Percentiles rank a stretch among this genome's conserved stretches.
Conservation (phyloP, 2,113 vertebrate genomes). For the Loxodonta africana region DNA sequence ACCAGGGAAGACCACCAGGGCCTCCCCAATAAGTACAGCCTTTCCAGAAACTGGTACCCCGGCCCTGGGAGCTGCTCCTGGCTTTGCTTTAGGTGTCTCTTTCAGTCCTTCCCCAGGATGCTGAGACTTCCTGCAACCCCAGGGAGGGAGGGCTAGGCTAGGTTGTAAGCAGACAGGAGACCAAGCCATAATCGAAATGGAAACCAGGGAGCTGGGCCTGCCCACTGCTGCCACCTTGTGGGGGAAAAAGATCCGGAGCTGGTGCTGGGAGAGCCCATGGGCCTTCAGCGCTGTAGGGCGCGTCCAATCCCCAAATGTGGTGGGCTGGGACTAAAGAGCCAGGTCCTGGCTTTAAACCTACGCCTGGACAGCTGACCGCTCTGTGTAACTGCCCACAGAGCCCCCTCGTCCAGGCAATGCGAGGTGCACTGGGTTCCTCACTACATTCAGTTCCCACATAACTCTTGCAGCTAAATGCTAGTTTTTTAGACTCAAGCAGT, state of each 20-base stretch:
- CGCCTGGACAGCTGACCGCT: accelerated
- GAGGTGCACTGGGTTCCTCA: not conserved
- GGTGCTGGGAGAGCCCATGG: accelerated
- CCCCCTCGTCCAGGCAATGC: not conserved
- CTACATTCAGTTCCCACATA: not conserved
- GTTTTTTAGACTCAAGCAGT: not conserved
- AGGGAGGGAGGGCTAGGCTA: not conserved
- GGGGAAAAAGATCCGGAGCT: not conserved
- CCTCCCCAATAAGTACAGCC: too few species aligned
- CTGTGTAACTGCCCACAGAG: not conserved
- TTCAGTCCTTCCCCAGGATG: not conserved
- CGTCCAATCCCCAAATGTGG: accelerated
- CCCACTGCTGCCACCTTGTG: constrained; percentile 45
- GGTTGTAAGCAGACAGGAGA: not conserved
- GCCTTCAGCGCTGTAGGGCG: accelerated
- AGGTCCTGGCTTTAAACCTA: not conserved
- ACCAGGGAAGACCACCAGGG: not conserved
- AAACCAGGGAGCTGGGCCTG: not conserved
- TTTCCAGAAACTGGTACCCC: not conserved
- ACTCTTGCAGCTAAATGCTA: not conserved
- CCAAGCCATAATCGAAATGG: not conserved
- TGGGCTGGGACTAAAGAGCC: not conserved
- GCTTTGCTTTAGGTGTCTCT: not conserved
- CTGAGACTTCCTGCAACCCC: not conserved
- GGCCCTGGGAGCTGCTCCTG: not conserved